These are phyloP conservation scores for Epirrhoe alternata DNA, from an alignment of 2,888 invertebrate species.

Conservation along the genomic window DNA sequence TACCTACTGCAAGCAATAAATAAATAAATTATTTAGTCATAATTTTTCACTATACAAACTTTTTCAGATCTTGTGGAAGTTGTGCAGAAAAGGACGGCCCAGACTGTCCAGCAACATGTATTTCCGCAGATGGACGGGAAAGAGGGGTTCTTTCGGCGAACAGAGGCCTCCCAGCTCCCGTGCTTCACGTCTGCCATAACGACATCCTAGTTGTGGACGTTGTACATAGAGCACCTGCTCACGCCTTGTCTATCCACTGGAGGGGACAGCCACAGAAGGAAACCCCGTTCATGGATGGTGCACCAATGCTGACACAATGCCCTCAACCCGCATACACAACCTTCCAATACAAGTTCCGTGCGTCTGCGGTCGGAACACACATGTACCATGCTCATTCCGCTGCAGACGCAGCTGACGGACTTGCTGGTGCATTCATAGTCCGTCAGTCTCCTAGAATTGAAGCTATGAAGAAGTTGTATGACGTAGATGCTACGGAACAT, in stretches of 20 bases:
- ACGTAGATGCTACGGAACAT: slow-evolving; percentile 89
- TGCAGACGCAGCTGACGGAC: slow-evolving; percentile 88
- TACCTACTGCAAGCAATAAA: too few species aligned
- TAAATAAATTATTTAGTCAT: slow-evolving; percentile 5
- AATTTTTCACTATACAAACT: not conserved
- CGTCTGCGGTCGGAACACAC: slow-evolving; percentile 89
- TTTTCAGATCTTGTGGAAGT: slow-evolving; percentile 86
- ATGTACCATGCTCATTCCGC: slow-evolving; percentile 91
- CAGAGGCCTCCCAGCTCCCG: slow-evolving; percentile 86
- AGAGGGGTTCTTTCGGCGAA: slow-evolving; percentile 88
- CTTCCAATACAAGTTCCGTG: slow-evolving; percentile 92
- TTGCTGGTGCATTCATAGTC: slow-evolving; percentile 89
- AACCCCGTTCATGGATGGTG: slow-evolving; percentile 91
- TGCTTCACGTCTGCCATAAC: slow-evolving; percentile 89
- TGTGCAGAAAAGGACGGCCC: slow-evolving; percentile 86
- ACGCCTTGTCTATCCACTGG: slow-evolving; percentile 91
- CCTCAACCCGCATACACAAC: slow-evolving; percentile 90
- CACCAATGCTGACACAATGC: slow-evolving; percentile 91
- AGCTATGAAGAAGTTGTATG: slow-evolving; percentile 87
- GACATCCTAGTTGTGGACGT: slow-evolving; percentile 92
- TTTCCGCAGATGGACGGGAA: slow-evolving; percentile 87
- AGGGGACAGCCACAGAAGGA: slow-evolving; percentile 89
- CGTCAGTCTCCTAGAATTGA: slow-evolving; percentile 87
- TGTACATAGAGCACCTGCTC: slow-evolving; percentile 89
- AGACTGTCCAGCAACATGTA: slow-evolving; percentile 87